Evolutionary conservation across 1,140 invertebrate genomes (phyloP).

Genomic region (Drosophila albomicans): DNA sequence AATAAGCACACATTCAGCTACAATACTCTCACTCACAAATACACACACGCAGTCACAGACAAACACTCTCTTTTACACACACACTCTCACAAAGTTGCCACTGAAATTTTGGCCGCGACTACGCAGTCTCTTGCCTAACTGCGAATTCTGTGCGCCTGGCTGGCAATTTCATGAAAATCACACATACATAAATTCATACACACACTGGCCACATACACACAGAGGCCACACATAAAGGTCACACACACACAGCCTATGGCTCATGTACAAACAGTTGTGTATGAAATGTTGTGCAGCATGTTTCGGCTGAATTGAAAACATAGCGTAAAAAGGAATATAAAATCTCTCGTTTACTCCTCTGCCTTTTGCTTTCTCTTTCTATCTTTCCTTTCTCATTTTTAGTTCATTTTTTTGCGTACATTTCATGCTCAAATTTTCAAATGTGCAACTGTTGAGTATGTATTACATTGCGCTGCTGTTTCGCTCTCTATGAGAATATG

Average conservation of each 20-base stretch:
- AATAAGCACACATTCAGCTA: slow-evolving; percentile 21
- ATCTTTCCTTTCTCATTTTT: slow-evolving; percentile 25
- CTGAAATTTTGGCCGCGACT: slow-evolving; percentile 36
- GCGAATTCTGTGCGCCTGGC: slow-evolving; percentile 64
- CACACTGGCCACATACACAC: slow-evolving; percentile 4
- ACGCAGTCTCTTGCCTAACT: slow-evolving; percentile 37
- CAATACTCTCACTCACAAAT: background rate
- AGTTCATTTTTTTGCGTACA: slow-evolving; percentile 48
- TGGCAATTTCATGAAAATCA: slow-evolving; percentile 49
- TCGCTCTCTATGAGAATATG: slow-evolving; percentile 8
- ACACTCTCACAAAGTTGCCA: slow-evolving; percentile 18
- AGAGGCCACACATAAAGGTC: slow-evolving; percentile 48
- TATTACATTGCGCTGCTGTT: slow-evolving; percentile 49
- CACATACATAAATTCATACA: slow-evolving; percentile 56
- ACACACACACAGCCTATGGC: slow-evolving; percentile 28
- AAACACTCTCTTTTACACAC: slow-evolving; percentile 6
- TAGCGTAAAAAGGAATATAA: slow-evolving; percentile 20
- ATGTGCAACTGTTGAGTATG: slow-evolving; percentile 80
- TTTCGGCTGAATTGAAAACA: slow-evolving; percentile 56
- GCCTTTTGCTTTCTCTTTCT: background rate
- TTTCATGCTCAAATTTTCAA: slow-evolving; percentile 66
- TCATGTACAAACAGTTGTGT: background rate
- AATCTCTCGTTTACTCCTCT: background rate
- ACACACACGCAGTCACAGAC: slow-evolving; percentile 12
- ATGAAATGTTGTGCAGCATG: slow-evolving; percentile 47